These are phyloP conservation scores for Chymomyza costata DNA, from an alignment of 1,140 invertebrate genomes.

Conservation along the genomic window DNA sequence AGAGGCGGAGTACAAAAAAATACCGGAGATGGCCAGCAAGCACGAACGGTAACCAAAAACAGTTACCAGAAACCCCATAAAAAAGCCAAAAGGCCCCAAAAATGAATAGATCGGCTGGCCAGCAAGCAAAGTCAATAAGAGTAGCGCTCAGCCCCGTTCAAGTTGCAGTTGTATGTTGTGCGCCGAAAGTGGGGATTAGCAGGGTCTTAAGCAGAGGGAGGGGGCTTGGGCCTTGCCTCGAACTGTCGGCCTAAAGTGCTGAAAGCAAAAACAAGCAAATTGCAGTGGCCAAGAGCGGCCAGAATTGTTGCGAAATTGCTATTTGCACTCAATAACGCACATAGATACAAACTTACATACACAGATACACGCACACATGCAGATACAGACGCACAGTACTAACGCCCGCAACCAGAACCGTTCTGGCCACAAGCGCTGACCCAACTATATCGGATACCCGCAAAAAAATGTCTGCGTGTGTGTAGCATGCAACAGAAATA, in stretches of 20 bases:
- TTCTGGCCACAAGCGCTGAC: slow-evolving; percentile 75
- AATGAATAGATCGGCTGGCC: slow-evolving; percentile 25
- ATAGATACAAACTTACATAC: slow-evolving; percentile 6
- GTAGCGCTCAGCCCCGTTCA: neutral
- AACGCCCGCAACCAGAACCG: slow-evolving; percentile 66
- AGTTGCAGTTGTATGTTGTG: neutral
- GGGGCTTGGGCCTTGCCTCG: neutral
- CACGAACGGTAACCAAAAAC: slow-evolving; percentile 38
- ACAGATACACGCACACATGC: neutral
- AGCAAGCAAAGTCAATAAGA: slow-evolving; percentile 43
- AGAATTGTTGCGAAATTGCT: slow-evolving; percentile 74
- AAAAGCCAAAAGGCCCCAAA: slow-evolving; percentile 21
- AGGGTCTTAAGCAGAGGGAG: neutral
- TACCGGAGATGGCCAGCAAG: slow-evolving; percentile 28
- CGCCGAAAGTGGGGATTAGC: neutral
- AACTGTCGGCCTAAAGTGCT: slow-evolving; percentile 64
- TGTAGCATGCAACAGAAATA: neutral
- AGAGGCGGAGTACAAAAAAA: slow-evolving; percentile 11
- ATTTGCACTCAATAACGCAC: slow-evolving; percentile 75
- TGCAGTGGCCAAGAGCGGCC: slow-evolving; percentile 25
- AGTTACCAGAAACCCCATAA: slow-evolving; percentile 41
- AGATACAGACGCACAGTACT: too few relatives aligned
- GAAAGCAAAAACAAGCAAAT: slow-evolving; percentile 61
- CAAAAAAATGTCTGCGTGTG: slow-evolving; percentile 55
- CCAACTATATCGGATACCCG: slow-evolving; percentile 75